Conservation (phyloP, 1,140 invertebrate genomes). For the Aphidius ervi region DNA sequence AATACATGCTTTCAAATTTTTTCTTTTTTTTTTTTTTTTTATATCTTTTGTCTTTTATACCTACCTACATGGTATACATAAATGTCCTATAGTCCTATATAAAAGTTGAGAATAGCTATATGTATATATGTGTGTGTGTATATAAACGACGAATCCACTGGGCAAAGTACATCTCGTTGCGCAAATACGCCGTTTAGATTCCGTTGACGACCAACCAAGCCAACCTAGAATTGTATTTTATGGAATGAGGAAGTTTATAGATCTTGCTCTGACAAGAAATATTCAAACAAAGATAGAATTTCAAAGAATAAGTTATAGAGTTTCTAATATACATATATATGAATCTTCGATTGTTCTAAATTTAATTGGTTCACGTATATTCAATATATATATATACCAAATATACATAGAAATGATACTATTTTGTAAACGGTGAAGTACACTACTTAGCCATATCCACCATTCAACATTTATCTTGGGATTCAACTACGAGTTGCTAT, state of each 20-base stretch:
- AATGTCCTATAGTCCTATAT: no score
- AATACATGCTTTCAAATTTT: constrained; percentile 13
- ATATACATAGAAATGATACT: not conserved
- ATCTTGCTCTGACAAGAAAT: constrained; percentile 2
- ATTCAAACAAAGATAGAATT: no score
- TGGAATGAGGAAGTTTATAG: constrained; percentile 18
- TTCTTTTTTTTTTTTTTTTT: not conserved
- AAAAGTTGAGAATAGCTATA: not conserved
- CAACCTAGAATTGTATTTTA: constrained; percentile 38
- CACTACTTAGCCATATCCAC: no score
- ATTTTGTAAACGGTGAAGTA: no score
- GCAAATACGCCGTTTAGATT: constrained; percentile 46
- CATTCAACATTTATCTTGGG: no score
- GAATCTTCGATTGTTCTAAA: constrained; percentile 17
- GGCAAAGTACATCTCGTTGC: constrained; percentile 36
- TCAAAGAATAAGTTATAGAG: no score
- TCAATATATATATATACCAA: constrained; percentile 16
- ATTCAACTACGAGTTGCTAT: no score
- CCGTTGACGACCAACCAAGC: constrained; percentile 28
- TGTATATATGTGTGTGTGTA: no score
- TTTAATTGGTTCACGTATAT: constrained; percentile 12
- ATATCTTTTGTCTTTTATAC: not conserved
- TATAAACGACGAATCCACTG: not conserved
- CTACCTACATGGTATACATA: not conserved
- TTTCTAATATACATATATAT: no score